Conservation (phyloP, 1,140 invertebrate genomes). For the Drosophila baimaii region DNA sequence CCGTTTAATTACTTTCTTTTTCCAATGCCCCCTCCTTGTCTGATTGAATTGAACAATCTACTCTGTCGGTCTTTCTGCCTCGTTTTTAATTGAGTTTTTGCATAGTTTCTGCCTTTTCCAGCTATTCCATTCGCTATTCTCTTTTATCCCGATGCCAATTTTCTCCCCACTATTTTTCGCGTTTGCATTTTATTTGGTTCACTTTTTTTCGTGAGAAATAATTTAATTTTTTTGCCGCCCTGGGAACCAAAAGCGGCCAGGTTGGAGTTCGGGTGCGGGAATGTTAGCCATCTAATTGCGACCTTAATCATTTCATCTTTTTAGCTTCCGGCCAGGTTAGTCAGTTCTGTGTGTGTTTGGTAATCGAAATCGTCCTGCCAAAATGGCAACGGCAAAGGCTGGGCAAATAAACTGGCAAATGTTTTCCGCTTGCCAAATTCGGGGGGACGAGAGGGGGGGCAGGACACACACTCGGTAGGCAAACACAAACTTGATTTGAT, state of each 20-base stretch:
- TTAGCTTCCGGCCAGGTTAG: constrained; percentile 71
- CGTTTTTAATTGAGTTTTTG: constrained; percentile 57
- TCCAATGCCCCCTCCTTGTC: neutral
- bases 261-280: constrained; percentile 22
- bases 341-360: constrained; percentile 49
- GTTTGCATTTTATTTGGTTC: constrained; percentile 26
- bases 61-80: constrained; percentile 2
- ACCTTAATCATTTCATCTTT: constrained; percentile 73
- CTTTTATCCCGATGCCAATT: constrained; percentile 39
- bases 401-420: constrained; percentile 49
- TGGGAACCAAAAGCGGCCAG: constrained; percentile 3
- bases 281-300: constrained; percentile 64
- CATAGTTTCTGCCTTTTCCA: constrained; percentile 46
- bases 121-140: constrained; percentile 31
- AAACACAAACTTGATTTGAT: constrained; percentile 53
- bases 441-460: neutral
- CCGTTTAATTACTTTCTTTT: constrained; percentile 14
- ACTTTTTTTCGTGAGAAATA: constrained; percentile 23
- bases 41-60: constrained; percentile 54
- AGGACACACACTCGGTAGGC: constrained; percentile 31
- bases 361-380: constrained; percentile 51
- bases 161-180: constrained; percentile 21
- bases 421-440: constrained; percentile 43
- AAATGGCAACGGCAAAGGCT: constrained; percentile 31
- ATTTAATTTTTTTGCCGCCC: constrained; percentile 47